Percentiles rank a stretch among this genome's conserved stretches.
Evolutionary conservation across 1,140 invertebrate species (phyloP).

Genomic region (Drosophila cardini): DNA sequence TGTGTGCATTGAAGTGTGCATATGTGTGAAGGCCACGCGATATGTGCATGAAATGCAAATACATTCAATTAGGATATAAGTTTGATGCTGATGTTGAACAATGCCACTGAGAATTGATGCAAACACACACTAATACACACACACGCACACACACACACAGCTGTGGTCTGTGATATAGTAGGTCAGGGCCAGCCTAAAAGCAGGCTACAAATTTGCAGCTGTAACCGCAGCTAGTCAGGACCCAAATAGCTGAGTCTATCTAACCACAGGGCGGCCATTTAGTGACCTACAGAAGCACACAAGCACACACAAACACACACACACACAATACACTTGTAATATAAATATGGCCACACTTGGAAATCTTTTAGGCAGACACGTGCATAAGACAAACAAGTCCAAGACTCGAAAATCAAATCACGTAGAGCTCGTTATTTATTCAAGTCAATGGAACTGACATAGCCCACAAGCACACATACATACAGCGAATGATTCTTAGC

Average conservation of each 20-base stretch:
- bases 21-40: constrained; percentile 35
- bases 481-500: constrained; percentile 12
- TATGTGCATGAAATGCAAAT: constrained; percentile 56
- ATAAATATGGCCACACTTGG: constrained; percentile 15
- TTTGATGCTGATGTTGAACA: constrained; percentile 37
- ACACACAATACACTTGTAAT: constrained; percentile 2
- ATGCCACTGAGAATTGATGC: constrained; percentile 26
- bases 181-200: constrained; percentile 64
- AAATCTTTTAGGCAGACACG: constrained; percentile 55
- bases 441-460: constrained; percentile 53
- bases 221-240: constrained; percentile 25
- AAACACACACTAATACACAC: constrained; percentile 8
- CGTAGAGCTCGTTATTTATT: constrained; percentile 70
- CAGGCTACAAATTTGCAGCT: constrained; percentile 28
- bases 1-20: constrained; percentile 1
- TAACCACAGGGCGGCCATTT: constrained; percentile 25
- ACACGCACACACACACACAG: neutral
- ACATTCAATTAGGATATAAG: constrained; percentile 56
- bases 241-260: constrained; percentile 26
- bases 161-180: constrained; percentile 20
- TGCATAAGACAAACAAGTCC: constrained; percentile 46
- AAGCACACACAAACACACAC: constrained; percentile 8
- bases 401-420: constrained; percentile 66
- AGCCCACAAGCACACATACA: constrained; percentile 18
- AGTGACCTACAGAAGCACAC: constrained; percentile 20